Conservation (phyloP, 2,113 vertebrate genomes). For the Bettongia penicillata region DNA sequence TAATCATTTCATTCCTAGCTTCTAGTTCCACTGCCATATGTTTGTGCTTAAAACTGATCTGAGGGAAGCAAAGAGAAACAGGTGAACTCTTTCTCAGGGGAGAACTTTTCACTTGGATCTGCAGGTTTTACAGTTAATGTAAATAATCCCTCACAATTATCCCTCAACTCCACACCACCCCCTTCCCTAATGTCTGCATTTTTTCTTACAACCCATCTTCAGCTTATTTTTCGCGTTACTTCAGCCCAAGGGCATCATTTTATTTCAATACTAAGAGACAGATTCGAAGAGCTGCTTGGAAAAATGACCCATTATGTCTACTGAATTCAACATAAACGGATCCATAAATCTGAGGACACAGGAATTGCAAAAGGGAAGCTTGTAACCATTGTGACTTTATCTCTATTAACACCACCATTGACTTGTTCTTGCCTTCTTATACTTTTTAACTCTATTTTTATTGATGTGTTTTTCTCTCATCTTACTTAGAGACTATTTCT, state of each 20-base stretch:
- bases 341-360: neutral
- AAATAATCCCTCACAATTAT: neutral
- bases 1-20: neutral
- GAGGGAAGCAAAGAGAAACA: neutral
- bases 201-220: neutral
- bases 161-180: neutral
- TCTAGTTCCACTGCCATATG: neutral
- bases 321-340: slow-evolving; percentile 8
- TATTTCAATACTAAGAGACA: neutral
- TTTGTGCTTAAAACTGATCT: neutral
- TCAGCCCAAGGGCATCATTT: slow-evolving; percentile 10
- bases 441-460: slow-evolving; percentile 25
- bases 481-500: slow-evolving; percentile 26
- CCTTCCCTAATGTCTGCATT: neutral
- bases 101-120: neutral
- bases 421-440: slow-evolving; percentile 3
- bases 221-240: neutral
- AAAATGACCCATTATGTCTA: neutral
- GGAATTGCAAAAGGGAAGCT: neutral
- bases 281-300: slow-evolving; percentile 7
- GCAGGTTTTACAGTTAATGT: neutral
- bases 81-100: neutral
- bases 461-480: slow-evolving; percentile 37
- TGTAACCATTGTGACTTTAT: neutral
- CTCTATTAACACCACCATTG: slow-evolving; percentile 10